Evolutionary conservation across 2,113 vertebrate species (phyloP), one percentile per base, ranked within the genome.

Genomic region (Chlorodrepanis virens): DNA sequence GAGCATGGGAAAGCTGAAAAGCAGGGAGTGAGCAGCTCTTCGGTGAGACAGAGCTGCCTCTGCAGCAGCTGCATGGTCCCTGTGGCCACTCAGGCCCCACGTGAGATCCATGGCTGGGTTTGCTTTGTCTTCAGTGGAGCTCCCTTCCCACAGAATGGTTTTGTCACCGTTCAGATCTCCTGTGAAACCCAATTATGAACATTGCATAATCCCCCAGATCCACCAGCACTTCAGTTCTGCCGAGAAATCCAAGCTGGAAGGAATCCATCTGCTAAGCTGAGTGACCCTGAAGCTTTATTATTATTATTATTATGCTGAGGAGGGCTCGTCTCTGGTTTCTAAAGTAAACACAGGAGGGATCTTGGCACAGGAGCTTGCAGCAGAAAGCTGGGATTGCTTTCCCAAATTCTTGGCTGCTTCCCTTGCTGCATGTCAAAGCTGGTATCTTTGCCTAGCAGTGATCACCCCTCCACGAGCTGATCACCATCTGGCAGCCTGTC

Each of bases 371-470:
- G 42, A 91, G 35, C 10, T 0, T 61, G 59, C 70, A 86, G 90
- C 79, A 94, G 79, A 92, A 67, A 80, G 63, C 92, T 84, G 76
- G 88, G 96, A 80, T 68, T 68, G 75, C 96, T 96, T 87, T 92
- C 82, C 97, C 52, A n/a, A 92, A 89, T 94, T 92, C 91, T 93
- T 95, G 94, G 95, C 96, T 1, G 56, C 91, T 95, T 89, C 91
- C 83, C 95, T 86, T 5, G 5, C 77, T 93, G 87, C 97, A 22
- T 96, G 98, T 98, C 96, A 96, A 96, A 97, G 98, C 97, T 87
- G 95, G 97, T 93, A 64, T 87, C 86, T 94, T 70, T 80, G 90
- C 96, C 93, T 89, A 65, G 39, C 29, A 60, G 84, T 59, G 91
- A 96, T 94, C 91, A 83, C 77, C 94, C 77, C 60, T 96, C 45